A percentile compares a stretch with the other conserved stretches of the same genome.
phyloP scores from a whole-genome alignment of 2,888 invertebrate species.

The Aspidiotus rigidus region DNA sequence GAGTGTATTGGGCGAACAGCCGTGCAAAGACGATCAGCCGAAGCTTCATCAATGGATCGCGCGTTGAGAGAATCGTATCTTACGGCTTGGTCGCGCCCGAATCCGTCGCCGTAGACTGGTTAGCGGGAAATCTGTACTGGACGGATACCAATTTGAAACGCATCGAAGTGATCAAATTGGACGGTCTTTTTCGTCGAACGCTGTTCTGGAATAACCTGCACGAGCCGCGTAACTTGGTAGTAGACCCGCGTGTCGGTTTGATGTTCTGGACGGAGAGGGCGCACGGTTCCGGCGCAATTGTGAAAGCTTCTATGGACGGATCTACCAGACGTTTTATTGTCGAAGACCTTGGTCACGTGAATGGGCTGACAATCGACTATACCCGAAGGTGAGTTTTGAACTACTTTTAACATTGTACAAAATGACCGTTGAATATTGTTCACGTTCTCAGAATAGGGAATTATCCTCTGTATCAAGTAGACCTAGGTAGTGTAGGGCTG shows the following conservation, averaged over 20 bases:
- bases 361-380: constrained; percentile 65
- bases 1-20: constrained; percentile 88
- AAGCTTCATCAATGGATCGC: constrained; percentile 80
- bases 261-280: constrained; percentile 81
- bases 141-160: constrained; percentile 69
- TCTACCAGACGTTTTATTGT: constrained; percentile 56
- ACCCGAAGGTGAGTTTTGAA: constrained; percentile 46
- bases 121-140: constrained; percentile 79
- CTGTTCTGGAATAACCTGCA: constrained; percentile 73
- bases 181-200: constrained; percentile 67
- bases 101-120: constrained; percentile 85
- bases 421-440: too few species aligned
- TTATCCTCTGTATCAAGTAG: too few species aligned
- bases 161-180: constrained; percentile 72
- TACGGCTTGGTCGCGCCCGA: constrained; percentile 62
- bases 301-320: constrained; percentile 74
- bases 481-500: too few species aligned
- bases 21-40: constrained; percentile 72
- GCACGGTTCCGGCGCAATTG: constrained; percentile 59
- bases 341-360: constrained; percentile 59
- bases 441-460: too few species aligned
- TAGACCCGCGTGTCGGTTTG: constrained; percentile 71
- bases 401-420: too few species aligned
- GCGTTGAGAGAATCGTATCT: constrained; percentile 72
- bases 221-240: constrained; percentile 68